These are phyloP conservation scores for Silurus lanzhouensis DNA, from an alignment of 2,797 vertebrate genomes.

Conservation along the genomic window DNA sequence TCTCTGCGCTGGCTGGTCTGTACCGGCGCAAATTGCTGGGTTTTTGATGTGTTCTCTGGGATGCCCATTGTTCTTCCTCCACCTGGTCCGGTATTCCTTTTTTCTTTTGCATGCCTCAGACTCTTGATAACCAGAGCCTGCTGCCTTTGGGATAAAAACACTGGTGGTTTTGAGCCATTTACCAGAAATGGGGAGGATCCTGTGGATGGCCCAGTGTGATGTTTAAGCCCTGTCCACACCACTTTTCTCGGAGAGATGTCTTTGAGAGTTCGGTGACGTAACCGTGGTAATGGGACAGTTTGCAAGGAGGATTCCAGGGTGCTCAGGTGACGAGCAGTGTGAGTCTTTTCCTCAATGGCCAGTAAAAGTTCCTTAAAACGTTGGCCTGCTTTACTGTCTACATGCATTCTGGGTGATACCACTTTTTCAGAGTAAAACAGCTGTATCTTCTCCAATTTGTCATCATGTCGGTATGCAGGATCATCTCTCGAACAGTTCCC, in stretches of 20 bases:
- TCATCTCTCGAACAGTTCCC: constrained; percentile 61
- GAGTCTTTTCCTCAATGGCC: constrained; percentile 60
- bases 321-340: constrained; percentile 56
- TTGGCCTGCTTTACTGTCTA: constrained; percentile 63
- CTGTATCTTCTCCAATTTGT: constrained; percentile 69
- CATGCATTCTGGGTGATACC: constrained; percentile 67
- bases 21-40: constrained; percentile 74
- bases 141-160: constrained; percentile 70
- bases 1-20: constrained; percentile 67
- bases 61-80: constrained; percentile 36
- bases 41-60: constrained; percentile 65
- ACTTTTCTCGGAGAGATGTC: constrained; percentile 71
- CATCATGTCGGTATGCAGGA: constrained; percentile 53
- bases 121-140: constrained; percentile 73
- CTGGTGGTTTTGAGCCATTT: constrained; percentile 71
- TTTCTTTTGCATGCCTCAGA: constrained; percentile 74
- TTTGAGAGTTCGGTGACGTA: constrained; percentile 68
- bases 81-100: constrained; percentile 58
- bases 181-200: constrained; percentile 64
- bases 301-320: constrained; percentile 60
- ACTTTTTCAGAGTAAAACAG: constrained; percentile 66
- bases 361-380: constrained; percentile 67
- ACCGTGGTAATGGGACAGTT: constrained; percentile 68
- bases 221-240: constrained; percentile 71
- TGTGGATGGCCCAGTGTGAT: constrained; percentile 58